Conservation (phyloP, 2,888 invertebrate species). For the Lithosia quadra region DNA sequence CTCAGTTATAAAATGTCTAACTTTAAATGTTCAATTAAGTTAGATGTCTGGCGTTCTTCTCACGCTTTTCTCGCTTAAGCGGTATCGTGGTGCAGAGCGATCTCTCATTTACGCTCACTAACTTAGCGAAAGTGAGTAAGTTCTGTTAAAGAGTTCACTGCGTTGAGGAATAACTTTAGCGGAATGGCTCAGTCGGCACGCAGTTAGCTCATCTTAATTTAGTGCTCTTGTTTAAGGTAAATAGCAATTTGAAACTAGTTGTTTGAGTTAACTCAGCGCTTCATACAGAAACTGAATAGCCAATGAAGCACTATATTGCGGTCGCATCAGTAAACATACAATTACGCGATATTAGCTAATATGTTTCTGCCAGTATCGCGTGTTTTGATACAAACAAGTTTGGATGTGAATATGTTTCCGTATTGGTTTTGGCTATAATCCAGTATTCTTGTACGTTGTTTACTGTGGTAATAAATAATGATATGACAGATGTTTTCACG, state of each 20-base stretch:
- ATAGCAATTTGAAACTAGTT: slow-evolving; percentile 80
- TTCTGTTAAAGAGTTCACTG: slow-evolving; percentile 60
- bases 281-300: slow-evolving; percentile 59
- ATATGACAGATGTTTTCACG: slow-evolving; percentile 13
- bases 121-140: slow-evolving; percentile 60
- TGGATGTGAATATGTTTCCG: slow-evolving; percentile 15
- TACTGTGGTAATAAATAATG: slow-evolving; percentile 30
- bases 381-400: slow-evolving; percentile 29
- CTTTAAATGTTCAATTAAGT: slow-evolving; percentile 35
- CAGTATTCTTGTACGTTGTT: slow-evolving; percentile 33
- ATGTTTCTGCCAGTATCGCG: slow-evolving; percentile 21
- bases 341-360: slow-evolving; percentile 45
- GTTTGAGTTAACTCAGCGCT: slow-evolving; percentile 65
- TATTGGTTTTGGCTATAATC: slow-evolving; percentile 36
- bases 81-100: slow-evolving; percentile 51
- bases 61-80: slow-evolving; percentile 43
- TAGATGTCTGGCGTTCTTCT: slow-evolving; percentile 20
- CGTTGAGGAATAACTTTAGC: slow-evolving; percentile 52
- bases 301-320: slow-evolving; percentile 58
- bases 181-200: slow-evolving; percentile 55
- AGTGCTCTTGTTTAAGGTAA: slow-evolving; percentile 80
- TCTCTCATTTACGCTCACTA: slow-evolving; percentile 54
- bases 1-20: slow-evolving; percentile 9
- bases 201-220: slow-evolving; percentile 79
- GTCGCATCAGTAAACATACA: slow-evolving; percentile 45